Evolutionary conservation across 2,888 invertebrate species (phyloP).

Genomic region (Drosophila monieri): DNA sequence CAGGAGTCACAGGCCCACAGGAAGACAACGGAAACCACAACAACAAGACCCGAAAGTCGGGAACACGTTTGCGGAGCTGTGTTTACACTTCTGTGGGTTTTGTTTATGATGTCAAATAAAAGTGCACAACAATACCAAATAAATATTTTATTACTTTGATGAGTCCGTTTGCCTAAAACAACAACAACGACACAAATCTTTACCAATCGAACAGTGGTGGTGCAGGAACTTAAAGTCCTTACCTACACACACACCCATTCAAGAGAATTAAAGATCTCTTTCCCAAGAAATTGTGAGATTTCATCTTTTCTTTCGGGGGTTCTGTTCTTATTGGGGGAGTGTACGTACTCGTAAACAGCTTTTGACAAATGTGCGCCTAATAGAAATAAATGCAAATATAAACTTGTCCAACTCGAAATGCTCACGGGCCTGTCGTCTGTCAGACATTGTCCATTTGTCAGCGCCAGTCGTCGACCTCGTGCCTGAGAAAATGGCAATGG

Average conservation of each 20-base stretch:
- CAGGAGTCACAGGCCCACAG: conserved; percentile 52
- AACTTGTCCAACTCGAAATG: conserved; percentile 78
- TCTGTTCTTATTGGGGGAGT: neutral
- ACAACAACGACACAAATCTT: conserved; percentile 8
- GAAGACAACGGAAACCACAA: conserved; percentile 23
- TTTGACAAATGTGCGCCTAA: conserved; percentile 79
- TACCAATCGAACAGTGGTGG: conserved; percentile 17
- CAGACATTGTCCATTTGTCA: conserved; percentile 78
- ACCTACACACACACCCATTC: neutral
- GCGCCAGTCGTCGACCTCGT: conserved; percentile 51
- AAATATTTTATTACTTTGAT: conserved; percentile 79
- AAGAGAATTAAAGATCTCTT: conserved; percentile 11
- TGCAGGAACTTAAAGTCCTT: conserved; percentile 20
- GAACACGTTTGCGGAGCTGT: conserved; percentile 66
- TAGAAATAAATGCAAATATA: conserved; percentile 80
- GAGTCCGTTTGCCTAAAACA: conserved; percentile 53
- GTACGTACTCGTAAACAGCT: conserved; percentile 67
- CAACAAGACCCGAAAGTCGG: conserved; percentile 2
- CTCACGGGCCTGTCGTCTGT: conserved; percentile 64
- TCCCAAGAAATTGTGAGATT: conserved; percentile 9
- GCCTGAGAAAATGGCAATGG: conserved; percentile 16
- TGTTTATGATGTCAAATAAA: conserved; percentile 80
- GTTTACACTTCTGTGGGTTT: conserved; percentile 81
- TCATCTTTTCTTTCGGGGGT: conserved; percentile 12
- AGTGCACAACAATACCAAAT: conserved; percentile 81